A percentile compares a stretch with the other conserved stretches of the same genome.
Conservation (phyloP, 2,113 vertebrate species). For the Forbesichthys papilliferus region DNA sequence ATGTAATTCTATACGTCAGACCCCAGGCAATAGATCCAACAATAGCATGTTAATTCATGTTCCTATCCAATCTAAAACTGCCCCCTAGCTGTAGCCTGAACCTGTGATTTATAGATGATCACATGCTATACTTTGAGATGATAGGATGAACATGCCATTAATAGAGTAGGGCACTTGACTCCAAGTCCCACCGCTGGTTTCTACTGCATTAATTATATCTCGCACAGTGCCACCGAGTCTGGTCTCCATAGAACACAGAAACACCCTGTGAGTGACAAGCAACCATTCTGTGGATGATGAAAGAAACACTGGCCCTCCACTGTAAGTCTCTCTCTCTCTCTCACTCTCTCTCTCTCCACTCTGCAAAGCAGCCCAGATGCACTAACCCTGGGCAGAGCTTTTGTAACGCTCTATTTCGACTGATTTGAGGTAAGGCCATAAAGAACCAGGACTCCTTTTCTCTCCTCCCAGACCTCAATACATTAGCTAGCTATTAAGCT, state of each 20-base stretch:
- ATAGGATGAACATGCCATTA: neutral
- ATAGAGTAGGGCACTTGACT: neutral
- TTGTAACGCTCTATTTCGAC: slow-evolving; percentile 26
- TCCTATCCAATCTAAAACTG: neutral
- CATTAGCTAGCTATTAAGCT: slow-evolving; percentile 59
- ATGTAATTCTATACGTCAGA: slow-evolving; percentile 20
- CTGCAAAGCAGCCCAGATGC: slow-evolving; percentile 20
- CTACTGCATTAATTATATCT: neutral
- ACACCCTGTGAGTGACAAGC: neutral
- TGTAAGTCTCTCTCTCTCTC: neutral
- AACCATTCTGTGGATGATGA: no score
- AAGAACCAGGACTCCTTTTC: slow-evolving; percentile 1
- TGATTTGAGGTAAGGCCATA: slow-evolving; percentile 40
- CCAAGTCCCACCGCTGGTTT: neutral
- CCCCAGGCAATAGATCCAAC: slow-evolving; percentile 13
- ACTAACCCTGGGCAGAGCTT: slow-evolving; percentile 26
- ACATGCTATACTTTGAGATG: neutral
- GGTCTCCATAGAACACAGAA: neutral
- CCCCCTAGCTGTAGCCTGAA: neutral
- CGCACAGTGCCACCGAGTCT: neutral
- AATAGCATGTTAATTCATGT: slow-evolving; percentile 14
- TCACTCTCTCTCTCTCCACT: neutral
- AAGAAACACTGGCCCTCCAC: no score
- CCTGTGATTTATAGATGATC: slow-evolving; percentile 4
- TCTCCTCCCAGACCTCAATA: slow-evolving; percentile 39